These are phyloP conservation scores for Centruroides vittatus DNA, from an alignment of 1,140 invertebrate species.

Conservation along the genomic window DNA sequence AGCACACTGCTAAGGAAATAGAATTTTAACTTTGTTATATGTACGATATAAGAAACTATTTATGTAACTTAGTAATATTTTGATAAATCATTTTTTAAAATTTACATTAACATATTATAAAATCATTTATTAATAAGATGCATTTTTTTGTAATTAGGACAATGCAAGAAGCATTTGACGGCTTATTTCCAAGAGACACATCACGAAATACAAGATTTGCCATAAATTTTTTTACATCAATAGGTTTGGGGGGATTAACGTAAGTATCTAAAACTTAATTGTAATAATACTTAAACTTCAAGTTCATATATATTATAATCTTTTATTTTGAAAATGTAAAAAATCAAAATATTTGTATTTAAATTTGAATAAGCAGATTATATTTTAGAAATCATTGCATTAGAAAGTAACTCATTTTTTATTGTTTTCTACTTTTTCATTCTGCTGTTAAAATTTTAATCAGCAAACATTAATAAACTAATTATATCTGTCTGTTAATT, in stretches of 20 bases:
- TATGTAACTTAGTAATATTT: too few relatives aligned
- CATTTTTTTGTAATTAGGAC: constrained; percentile 38
- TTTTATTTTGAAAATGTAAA: neutral
- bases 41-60: too few relatives aligned
- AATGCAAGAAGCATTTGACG: constrained; percentile 69
- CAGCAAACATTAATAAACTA: too few relatives aligned
- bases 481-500: too few relatives aligned
- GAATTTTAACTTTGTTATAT: neutral
- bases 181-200: constrained; percentile 88
- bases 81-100: too few relatives aligned
- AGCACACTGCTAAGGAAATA: too few relatives aligned
- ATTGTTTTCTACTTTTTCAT: too few relatives aligned
- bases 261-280: constrained; percentile 5
- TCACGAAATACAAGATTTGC: constrained; percentile 94
- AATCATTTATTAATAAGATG: too few relatives aligned
- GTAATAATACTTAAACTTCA: constrained; percentile 4
- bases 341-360: neutral
- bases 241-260: constrained; percentile 90
- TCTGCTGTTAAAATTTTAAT: too few relatives aligned
- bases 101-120: too few relatives aligned
- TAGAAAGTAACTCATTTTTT: too few relatives aligned
- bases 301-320: constrained; percentile 3
- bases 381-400: neutral
- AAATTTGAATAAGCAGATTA: neutral
- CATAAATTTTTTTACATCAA: constrained; percentile 98